phyloP scores from a whole-genome alignment of 2,113 vertebrate species.

The Meriones unguiculatus region DNA sequence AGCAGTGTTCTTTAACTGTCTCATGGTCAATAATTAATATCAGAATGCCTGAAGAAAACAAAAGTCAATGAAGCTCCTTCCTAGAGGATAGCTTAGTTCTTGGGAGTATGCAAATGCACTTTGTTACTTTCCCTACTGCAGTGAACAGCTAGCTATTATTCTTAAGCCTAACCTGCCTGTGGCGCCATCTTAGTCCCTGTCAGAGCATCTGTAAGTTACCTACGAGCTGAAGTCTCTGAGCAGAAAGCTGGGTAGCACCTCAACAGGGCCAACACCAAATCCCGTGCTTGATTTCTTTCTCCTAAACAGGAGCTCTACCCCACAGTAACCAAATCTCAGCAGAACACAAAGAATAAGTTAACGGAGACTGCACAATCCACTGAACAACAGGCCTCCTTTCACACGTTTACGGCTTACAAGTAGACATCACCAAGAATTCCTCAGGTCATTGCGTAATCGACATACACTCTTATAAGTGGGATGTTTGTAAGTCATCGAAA shows the following conservation, averaged over 20 bases:
- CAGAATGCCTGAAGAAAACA: background rate
- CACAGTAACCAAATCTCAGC: background rate
- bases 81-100: background rate
- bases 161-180: background rate
- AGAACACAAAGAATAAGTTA: background rate
- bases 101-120: background rate
- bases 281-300: background rate
- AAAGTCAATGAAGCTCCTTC: background rate
- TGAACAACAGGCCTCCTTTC: background rate
- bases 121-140: background rate
- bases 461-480: background rate
- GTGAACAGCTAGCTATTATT: background rate
- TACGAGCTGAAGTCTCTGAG: background rate
- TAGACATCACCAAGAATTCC: slow-evolving; percentile 54
- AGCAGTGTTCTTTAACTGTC: background rate
- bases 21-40: background rate
- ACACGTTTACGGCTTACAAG: slow-evolving; percentile 33
- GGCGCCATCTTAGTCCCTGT: background rate
- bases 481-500: background rate
- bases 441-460: slow-evolving; percentile 17
- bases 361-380: background rate
- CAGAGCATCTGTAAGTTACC: background rate
- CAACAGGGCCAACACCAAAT: background rate
- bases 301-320: background rate
- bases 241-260: background rate